Evolutionary conservation across 2,797 vertebrate species (phyloP).

Genomic region (Catharus ustulatus): DNA sequence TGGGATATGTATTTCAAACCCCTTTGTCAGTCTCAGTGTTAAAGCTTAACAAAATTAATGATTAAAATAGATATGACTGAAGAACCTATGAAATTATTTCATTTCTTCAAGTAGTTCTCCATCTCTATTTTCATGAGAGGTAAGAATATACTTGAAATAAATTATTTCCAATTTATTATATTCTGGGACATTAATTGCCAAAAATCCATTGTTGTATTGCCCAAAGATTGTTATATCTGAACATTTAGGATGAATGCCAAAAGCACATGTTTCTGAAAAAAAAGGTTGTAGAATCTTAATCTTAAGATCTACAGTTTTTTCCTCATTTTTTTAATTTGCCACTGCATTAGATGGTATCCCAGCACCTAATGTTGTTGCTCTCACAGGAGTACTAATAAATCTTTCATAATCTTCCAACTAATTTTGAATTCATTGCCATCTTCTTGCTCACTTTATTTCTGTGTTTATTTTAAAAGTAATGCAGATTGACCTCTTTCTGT

Average conservation of each 20-base stretch:
- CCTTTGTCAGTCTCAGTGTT: background rate
- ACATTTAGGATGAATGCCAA: background rate
- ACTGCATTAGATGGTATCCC: background rate
- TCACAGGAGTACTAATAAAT: background rate
- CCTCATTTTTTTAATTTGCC: background rate
- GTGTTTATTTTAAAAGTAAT: background rate
- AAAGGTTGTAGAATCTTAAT: background rate
- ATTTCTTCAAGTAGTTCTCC: background rate
- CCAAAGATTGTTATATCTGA: background rate
- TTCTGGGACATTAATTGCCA: background rate
- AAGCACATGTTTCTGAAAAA: background rate
- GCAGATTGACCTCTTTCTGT: background rate
- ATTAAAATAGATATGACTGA: background rate
- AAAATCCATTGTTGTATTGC: background rate
- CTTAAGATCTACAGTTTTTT: background rate
- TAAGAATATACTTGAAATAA: background rate
- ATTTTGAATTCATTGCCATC: background rate
- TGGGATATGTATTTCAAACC: background rate
- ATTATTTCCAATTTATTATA: background rate
- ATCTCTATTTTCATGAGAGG: background rate
- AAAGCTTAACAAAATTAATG: background rate
- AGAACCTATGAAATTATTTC: background rate
- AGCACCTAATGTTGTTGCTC: background rate
- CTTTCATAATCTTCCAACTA: background rate
- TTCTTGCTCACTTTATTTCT: background rate